Conservation (phyloP, 2,888 invertebrate genomes). For the Platycheirus albimanus region DNA sequence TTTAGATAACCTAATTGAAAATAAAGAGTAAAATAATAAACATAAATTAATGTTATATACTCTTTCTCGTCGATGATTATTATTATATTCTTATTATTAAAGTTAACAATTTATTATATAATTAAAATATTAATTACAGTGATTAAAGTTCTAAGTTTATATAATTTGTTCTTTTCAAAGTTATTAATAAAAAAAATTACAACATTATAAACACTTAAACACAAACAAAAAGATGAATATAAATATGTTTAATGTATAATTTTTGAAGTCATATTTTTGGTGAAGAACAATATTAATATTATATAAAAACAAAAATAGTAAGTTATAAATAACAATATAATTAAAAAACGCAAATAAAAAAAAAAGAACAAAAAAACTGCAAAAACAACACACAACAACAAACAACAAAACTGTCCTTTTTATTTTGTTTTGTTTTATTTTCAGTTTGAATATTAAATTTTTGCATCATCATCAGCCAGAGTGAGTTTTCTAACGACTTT, state of each 20-base stretch:
- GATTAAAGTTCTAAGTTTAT: conserved; percentile 64
- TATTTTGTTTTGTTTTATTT: conserved; percentile 44
- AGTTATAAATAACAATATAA: conserved; percentile 65
- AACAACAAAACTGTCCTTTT: conserved; percentile 57
- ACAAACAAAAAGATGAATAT: conserved; percentile 31
- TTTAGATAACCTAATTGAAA: conserved; percentile 64
- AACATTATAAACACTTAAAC: conserved; percentile 58
- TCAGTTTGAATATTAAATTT: background rate
- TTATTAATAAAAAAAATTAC: conserved; percentile 76
- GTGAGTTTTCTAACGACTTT: no score
- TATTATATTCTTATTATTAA: conserved; percentile 55
- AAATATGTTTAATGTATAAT: conserved; percentile 62
- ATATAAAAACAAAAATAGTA: conserved; percentile 41
- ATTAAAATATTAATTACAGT: conserved; percentile 59
- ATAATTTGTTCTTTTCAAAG: conserved; percentile 63
- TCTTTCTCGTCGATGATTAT: conserved; percentile 68
- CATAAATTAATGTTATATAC: conserved; percentile 57
- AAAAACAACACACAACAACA: conserved; percentile 72
- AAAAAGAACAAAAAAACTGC: conserved; percentile 65
- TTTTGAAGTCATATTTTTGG: conserved; percentile 72
- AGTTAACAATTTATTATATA: conserved; percentile 59
- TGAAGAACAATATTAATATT: conserved; percentile 73
- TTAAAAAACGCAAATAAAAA: conserved; percentile 59
- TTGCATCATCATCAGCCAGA: no score
- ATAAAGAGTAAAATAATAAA: conserved; percentile 55